phyloP scores from a whole-genome alignment of 2,113 vertebrate species.

The Spermophilus dauricus region DNA sequence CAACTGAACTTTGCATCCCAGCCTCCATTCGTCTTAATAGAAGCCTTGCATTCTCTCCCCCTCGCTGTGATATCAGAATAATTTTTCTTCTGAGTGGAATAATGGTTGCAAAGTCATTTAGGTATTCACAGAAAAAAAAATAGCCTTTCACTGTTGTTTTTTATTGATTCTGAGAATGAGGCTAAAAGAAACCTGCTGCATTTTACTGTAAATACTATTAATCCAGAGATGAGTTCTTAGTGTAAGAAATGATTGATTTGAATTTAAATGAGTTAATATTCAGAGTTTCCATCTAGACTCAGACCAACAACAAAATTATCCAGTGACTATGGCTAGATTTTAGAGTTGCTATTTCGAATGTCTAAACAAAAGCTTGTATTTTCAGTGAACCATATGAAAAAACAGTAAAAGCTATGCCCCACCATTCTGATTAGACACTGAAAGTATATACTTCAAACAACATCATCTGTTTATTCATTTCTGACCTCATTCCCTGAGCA shows the following conservation, averaged over 20 bases:
- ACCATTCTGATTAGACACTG: background rate
- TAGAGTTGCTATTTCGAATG: conserved; percentile 46
- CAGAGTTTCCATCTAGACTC: conserved; percentile 75
- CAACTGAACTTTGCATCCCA: conserved; percentile 24
- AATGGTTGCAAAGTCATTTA: conserved; percentile 76
- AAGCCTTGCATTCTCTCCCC: conserved; percentile 23
- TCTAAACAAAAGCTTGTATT: conserved; percentile 50
- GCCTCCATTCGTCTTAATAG: conserved; percentile 70
- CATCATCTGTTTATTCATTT: background rate
- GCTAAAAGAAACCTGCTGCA: conserved; percentile 68
- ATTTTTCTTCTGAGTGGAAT: conserved; percentile 66
- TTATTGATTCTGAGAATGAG: conserved; percentile 80
- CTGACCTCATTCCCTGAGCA: conserved; percentile 44
- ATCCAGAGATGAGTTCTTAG: conserved; percentile 76
- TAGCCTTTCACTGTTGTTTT: conserved; percentile 63
- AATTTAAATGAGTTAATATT: conserved; percentile 85
- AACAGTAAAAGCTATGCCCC: background rate
- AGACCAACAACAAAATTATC: conserved; percentile 76
- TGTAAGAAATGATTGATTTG: conserved; percentile 82
- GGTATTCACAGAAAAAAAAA: conserved; percentile 63
- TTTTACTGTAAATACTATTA: conserved; percentile 82
- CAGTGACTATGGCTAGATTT: conserved; percentile 72
- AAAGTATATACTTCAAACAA: background rate
- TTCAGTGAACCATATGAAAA: background rate
- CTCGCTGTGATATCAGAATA: conserved; percentile 48